Evolutionary conservation across 2,797 vertebrate species (phyloP).

Genomic region (Triplophysa yarkandensis): DNA sequence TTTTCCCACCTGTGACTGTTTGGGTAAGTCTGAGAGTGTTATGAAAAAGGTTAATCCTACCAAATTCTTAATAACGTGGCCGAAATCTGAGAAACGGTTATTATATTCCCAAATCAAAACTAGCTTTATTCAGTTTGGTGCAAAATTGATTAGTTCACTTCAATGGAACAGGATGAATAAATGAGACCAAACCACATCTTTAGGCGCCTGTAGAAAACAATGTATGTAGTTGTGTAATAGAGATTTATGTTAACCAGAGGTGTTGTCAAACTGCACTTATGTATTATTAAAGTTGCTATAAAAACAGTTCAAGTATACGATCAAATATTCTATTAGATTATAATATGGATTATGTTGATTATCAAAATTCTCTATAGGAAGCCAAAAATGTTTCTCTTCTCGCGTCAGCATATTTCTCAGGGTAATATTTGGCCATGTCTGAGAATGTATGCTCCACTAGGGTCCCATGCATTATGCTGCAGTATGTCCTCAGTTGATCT

Average conservation of each 20-base stretch:
- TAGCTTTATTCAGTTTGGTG: background rate
- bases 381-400: constrained; percentile 12
- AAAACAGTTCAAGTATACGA: background rate
- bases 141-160: background rate
- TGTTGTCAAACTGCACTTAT: background rate
- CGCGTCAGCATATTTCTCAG: constrained; percentile 54
- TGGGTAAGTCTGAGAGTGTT: constrained; percentile 81
- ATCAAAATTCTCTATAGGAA: background rate
- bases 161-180: background rate
- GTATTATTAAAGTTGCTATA: background rate
- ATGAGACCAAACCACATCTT: background rate
- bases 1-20: constrained; percentile 90
- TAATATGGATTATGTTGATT: background rate
- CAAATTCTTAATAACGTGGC: background rate
- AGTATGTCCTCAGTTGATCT: constrained; percentile 64
- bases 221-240: background rate
- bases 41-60: background rate
- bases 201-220: background rate
- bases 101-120: background rate
- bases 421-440: constrained; percentile 58
- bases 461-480: constrained; percentile 48
- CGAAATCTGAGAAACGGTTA: background rate
- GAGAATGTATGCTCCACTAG: constrained; percentile 65
- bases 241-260: background rate
- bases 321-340: background rate